phyloP scores from a whole-genome alignment of 2,797 vertebrate species.

The Pteronotus mesoamericanus region DNA sequence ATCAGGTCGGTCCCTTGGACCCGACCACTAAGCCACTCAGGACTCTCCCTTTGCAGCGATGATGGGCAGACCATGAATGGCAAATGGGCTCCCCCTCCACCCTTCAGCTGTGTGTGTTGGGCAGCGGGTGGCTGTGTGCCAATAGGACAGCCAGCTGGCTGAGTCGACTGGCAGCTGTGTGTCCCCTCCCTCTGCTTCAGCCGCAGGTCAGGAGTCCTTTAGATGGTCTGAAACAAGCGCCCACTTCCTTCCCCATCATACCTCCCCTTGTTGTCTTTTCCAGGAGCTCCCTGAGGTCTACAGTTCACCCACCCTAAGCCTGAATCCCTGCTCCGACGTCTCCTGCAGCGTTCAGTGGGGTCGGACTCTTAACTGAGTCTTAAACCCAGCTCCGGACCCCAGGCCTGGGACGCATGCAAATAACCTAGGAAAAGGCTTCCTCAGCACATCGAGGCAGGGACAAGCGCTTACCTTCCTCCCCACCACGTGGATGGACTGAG shows the following conservation, averaged over 20 bases:
- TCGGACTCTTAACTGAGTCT: neutral
- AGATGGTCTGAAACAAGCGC: neutral
- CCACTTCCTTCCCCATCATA: neutral
- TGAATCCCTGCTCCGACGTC: neutral
- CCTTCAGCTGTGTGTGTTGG: accelerated
- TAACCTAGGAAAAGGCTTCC: neutral
- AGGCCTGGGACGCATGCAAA: neutral
- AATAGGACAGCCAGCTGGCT: too few relatives aligned
- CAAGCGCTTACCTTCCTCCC: accelerated
- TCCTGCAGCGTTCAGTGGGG: neutral
- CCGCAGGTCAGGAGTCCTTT: neutral
- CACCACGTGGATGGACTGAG: too few relatives aligned
- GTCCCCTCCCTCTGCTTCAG: neutral
- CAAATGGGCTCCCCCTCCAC: too few relatives aligned
- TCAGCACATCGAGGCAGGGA: accelerated
- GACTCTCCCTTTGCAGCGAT: neutral
- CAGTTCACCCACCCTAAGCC: neutral
- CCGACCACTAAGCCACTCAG: neutral
- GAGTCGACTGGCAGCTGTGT: neutral
- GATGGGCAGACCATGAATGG: neutral
- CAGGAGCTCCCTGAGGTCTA: neutral
- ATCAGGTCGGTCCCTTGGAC: accelerated
- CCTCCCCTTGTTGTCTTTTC: neutral
- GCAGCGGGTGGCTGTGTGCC: too few relatives aligned
- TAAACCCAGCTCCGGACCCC: neutral